Percentiles rank a stretch among this genome's conserved stretches.
Evolutionary conservation across 2,888 invertebrate genomes (phyloP).

Genomic region (Tipula unca): DNA sequence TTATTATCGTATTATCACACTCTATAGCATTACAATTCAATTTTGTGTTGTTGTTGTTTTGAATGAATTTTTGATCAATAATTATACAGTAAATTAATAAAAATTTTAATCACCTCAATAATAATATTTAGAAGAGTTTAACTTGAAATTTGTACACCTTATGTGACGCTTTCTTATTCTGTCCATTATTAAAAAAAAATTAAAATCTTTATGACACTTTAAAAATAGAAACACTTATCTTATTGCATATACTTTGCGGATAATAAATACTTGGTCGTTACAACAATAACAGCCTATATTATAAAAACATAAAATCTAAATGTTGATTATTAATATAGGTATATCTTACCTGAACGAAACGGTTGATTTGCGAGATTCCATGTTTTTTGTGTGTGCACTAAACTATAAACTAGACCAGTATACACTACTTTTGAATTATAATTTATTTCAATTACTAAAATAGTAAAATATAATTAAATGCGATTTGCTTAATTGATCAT

Average conservation of each 20-base stretch:
- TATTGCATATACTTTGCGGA: not conserved
- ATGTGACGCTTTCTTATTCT: not conserved
- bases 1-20: not conserved
- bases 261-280: not conserved
- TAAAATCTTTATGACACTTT: not conserved
- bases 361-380: not conserved
- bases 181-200: not conserved
- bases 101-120: not conserved
- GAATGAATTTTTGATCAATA: not conserved
- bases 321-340: no score
- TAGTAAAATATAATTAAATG: not conserved
- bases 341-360: not conserved
- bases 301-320: not conserved
- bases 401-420: not conserved
- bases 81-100: not conserved
- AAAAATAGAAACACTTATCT: not conserved
- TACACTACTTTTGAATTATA: not conserved
- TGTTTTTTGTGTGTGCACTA: not conserved
- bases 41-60: not conserved
- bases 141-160: not conserved
- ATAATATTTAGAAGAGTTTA: not conserved
- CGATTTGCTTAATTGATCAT: not conserved
- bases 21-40: not conserved
- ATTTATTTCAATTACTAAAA: not conserved
- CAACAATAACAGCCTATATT: not conserved